Base-by-base conservation (phyloP, 2,888 invertebrate genomes). In the Clepsis dumicolana region DNA sequence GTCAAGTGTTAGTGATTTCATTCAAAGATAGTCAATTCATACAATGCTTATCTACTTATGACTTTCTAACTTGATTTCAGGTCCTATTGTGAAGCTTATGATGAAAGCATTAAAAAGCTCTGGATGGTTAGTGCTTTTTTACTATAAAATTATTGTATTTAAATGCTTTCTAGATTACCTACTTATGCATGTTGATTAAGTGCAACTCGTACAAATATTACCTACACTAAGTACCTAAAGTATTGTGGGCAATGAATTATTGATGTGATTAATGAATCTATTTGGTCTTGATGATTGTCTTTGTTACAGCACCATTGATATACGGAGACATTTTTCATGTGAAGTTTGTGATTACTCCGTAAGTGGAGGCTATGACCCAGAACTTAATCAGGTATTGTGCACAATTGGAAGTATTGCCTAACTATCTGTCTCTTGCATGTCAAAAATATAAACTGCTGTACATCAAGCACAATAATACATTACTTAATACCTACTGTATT, bases 331-430 rank as follows among this genome's bases (percentile, higher is more conserved):
- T 83, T 96, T 99, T 74, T 96, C 97, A 0, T 99, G 99, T 93
- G 99, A 99, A 94, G 95, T 96, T 21, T 99, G 99, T 89, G 96
- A 96, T 80, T 89, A 94, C 12, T 94, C 95, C 8, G 97, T 99
- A 0, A 98, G 96, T 78, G 99, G 99, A 27, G 99, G 99, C 16
- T 99, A 97, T 88, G 98, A 98, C 91, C 96, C 97, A 12, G 94
- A 95, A 73, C 84, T 96, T 25, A 98, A 98, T 90, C 98, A 98
- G 84, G 91, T 91, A 78, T 71, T 56, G 18, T 16, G 16, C 18
- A 44, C 16, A 3, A 44, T 18, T 44, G 16, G n/a, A 44, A 44
- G 8, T 18, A 16, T 44, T 44, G 1, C 41, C 5, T 1, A 8
- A 44, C 18, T 18, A 44, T 44, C n/a, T 38, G 4, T n/a, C n/a